Evolutionary conservation across 2,113 vertebrate genomes (phyloP), one percentile per base, ranked within the genome.

Genomic region (Pleuronectes platessa): DNA sequence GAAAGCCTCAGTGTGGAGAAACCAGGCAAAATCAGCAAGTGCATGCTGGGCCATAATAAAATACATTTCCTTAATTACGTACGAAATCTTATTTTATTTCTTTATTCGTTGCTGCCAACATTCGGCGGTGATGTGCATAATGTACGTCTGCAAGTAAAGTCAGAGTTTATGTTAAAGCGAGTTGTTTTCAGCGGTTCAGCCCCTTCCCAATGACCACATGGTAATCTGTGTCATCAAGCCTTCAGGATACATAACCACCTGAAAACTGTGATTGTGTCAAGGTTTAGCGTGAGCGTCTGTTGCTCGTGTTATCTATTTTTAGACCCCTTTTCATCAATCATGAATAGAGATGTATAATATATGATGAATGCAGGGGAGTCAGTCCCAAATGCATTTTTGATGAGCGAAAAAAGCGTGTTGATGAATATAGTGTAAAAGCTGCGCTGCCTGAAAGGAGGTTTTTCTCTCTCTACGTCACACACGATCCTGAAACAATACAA

Each of bases 301-400:
- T 67, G 72, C 53, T 68, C 54, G 8, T 4, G n/a, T 18, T 17
- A 78, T 79, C 83, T 93, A 91, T 93, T 91, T 94, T 89, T 93
- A 89, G 87, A 66, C 35, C 35, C 54, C 45, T 55, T 89, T 92
- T 92, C 87, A 92, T 94, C 79, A 91, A 91, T 94, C 86, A 92
- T 92, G 83, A 86, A 92, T 92, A 75, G 74, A 73, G 74, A 69
- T 91, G 86, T 92, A 92, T 94, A 91, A 92, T 92, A 90, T 81
- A 92, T 92, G 86, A 89, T 27, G 76, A 88, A 89, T 88, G 87
- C 88, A 85, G 89, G 83, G 84, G 79, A 90, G 86, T 89, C 77
- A 61, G 84, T 90, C 81, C 86, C 82, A 88, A 92, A 90, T 93
- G 81, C 82, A 92, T 92, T 79, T 91, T 92, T 93, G 89, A 92